Evolutionary conservation across 2,113 vertebrate genomes (phyloP).

Genomic region (Pelodiscus sinensis): DNA sequence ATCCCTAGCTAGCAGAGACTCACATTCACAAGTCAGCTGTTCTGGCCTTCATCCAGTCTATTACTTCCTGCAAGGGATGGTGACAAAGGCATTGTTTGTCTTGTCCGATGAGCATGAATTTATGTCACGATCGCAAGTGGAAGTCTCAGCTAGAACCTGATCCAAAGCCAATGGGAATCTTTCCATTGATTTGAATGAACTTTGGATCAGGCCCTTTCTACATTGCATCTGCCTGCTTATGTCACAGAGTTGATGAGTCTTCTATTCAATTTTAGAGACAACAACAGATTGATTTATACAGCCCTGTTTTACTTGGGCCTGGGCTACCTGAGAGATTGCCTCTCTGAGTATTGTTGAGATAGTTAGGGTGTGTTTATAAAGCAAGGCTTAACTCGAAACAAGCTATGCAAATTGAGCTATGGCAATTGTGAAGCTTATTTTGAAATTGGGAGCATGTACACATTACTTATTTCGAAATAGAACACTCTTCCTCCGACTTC

Average conservation of each 20-base stretch:
- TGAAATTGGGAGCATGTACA: too few relatives aligned
- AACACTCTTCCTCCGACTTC: too few relatives aligned
- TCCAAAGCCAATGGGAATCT: not conserved
- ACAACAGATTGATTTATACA: not conserved
- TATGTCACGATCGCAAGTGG: not conserved
- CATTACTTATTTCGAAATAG: too few relatives aligned
- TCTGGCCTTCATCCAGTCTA: not conserved
- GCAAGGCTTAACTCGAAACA: too few relatives aligned
- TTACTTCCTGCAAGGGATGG: not conserved
- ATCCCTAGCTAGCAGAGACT: not conserved
- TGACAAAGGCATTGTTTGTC: not conserved
- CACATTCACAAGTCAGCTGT: not conserved
- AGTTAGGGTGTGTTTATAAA: not conserved
- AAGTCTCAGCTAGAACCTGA: not conserved
- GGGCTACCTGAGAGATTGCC: not conserved
- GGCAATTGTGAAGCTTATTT: too few relatives aligned
- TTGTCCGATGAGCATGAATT: conserved; percentile 18
- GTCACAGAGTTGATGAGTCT: not conserved
- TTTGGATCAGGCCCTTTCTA: not conserved
- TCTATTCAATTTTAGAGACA: not conserved
- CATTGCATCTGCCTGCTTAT: not conserved
- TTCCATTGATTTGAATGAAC: not conserved
- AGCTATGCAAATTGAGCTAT: too few relatives aligned
- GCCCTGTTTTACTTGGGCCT: rapidly evolving
- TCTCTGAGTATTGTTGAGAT: not conserved